Percentiles rank a stretch among this genome's conserved stretches.
phyloP scores from a whole-genome alignment of 2,888 invertebrate species.

The Emmelina monodactyla region DNA sequence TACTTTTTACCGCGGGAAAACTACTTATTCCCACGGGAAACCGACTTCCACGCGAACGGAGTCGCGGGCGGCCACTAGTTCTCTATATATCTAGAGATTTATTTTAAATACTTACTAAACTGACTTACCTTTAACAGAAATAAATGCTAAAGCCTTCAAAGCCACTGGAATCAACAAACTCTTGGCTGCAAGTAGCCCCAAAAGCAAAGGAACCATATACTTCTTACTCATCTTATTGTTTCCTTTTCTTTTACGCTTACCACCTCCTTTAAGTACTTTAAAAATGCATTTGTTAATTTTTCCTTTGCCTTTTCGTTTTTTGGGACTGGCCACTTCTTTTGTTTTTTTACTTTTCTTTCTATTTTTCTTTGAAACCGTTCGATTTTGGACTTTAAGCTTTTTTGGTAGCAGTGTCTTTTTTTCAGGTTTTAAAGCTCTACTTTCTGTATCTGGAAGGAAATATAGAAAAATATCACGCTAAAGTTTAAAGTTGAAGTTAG shows the following conservation, averaged over 20 bases:
- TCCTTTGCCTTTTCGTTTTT: slow-evolving; percentile 23
- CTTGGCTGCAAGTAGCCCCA: slow-evolving; percentile 72
- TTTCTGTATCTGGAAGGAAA: slow-evolving; percentile 11
- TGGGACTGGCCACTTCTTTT: slow-evolving; percentile 17
- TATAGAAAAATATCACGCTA: too few species aligned
- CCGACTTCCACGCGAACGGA: too few species aligned
- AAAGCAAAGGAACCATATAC: slow-evolving; percentile 66
- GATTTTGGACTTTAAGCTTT: slow-evolving; percentile 9
- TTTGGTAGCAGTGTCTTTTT: slow-evolving; percentile 14
- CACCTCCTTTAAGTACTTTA: slow-evolving; percentile 33
- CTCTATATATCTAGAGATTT: too few species aligned
- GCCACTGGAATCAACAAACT: slow-evolving; percentile 72
- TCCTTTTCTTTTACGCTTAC: neutral
- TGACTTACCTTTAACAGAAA: slow-evolving; percentile 65
- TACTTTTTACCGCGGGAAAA: too few species aligned
- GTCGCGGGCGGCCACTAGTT: too few species aligned
- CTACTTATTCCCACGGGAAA: too few species aligned
- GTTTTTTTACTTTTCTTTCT: slow-evolving; percentile 6
- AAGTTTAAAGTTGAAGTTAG: too few species aligned
- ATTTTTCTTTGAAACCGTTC: slow-evolving; percentile 1
- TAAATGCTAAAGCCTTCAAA: slow-evolving; percentile 71
- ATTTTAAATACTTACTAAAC: neutral
- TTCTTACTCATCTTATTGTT: slow-evolving; percentile 49
- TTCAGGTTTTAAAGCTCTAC: slow-evolving; percentile 10
- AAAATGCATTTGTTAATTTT: slow-evolving; percentile 42